Evolutionary conservation across 2,797 vertebrate species (phyloP), one percentile per base, ranked within the genome.

Genomic region (Mareca penelope): DNA sequence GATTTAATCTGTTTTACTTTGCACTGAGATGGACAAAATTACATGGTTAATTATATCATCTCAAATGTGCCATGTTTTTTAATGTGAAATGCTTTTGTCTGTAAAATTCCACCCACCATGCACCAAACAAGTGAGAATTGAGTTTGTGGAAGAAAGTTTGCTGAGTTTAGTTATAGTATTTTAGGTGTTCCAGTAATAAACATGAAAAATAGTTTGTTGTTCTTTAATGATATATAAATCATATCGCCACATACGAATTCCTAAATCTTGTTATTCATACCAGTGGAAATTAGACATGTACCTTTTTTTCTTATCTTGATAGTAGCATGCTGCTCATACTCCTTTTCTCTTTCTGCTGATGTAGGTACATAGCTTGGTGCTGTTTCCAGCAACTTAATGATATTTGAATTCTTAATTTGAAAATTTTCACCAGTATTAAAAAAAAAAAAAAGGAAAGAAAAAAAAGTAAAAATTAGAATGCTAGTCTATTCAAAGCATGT

Each of bases 241-340:
- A 48, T 48, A 12, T 7, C 79, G 46, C n/a, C 1, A 1, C 61
- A 26, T 13, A 40, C 39, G 2, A 85, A 81, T 84, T 91, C 46
- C 87, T 78, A 94, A 83, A 88, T 84, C 22, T 84, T 68, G 63
- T 83, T 72, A 69, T 44, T 89, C 64, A 60, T 17, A 70, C 7
- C 40, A 79, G 35, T 55, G 63, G 73, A 82, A 89, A 78, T 46
- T 48, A 2, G 28, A 55, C 33, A 85, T 60, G 85, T 96, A 98
- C 98, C 97, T 97, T 98, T 98, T 90, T 92, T 97, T 90, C 97
- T 96, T 95, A 97, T 97, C 86, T 93, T 96, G 26, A 92, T 80
- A 81, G 96, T 42, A 17, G 94, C 8, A 0, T 82, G 95, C 13
- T 97, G 95, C 80, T 95, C 82, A 63, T 23, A 37, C 31, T 96